Evolutionary conservation across 2,797 vertebrate genomes (phyloP).

Genomic region (Vultur gryphus): DNA sequence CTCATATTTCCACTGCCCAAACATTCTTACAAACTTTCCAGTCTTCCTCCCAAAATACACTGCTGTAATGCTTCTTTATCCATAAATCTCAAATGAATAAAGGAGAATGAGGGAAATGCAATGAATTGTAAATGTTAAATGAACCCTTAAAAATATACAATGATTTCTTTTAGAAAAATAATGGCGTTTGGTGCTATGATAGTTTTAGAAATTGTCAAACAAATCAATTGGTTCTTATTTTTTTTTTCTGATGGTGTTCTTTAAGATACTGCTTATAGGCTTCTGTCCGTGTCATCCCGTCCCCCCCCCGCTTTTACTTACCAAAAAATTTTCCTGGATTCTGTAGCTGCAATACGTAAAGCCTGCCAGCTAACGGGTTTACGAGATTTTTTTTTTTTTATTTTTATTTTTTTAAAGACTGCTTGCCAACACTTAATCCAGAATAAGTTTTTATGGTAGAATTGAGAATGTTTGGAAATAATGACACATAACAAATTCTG

Average conservation of each 20-base stretch:
- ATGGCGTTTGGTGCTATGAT: neutral
- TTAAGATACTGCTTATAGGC: neutral
- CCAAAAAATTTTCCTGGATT: neutral
- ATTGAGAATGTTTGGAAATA: conserved; percentile 20
- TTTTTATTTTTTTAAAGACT: neutral
- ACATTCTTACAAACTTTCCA: conserved; percentile 28
- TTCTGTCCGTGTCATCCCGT: too few relatives aligned
- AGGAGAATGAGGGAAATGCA: neutral
- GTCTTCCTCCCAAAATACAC: conserved; percentile 9
- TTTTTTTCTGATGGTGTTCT: neutral
- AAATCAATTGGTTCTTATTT: rapidly evolving
- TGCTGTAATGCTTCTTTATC: neutral
- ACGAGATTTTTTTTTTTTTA: neutral
- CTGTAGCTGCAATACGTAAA: neutral
- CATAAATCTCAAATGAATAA: neutral
- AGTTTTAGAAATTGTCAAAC: neutral
- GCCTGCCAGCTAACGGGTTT: neutral
- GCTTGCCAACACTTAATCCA: neutral
- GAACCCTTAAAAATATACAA: neutral
- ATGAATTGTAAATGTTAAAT: neutral
- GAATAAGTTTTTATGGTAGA: conserved; percentile 7
- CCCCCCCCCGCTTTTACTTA: neutral
- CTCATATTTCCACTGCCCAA: neutral
- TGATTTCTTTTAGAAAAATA: neutral
- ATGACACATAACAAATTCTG: neutral